Conservation (phyloP, 1,140 invertebrate species). For the Hormaphis cornu region DNA sequence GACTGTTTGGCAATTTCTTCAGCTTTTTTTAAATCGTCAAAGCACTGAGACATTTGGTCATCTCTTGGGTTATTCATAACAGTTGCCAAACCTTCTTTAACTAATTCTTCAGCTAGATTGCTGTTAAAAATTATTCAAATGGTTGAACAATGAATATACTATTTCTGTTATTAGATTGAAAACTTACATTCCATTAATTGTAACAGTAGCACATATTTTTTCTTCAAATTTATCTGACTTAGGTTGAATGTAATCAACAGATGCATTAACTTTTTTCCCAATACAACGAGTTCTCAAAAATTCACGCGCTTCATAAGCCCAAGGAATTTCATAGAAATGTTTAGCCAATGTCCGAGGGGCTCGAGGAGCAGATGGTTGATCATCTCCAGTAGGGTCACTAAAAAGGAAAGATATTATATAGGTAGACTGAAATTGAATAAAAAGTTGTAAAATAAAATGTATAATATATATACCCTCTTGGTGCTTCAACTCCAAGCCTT, state of each 20-base stretch:
- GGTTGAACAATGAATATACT: background rate
- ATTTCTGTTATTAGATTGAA: background rate
- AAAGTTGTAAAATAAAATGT: background rate
- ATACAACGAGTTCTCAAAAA: conserved; percentile 92
- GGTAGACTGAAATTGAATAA: background rate
- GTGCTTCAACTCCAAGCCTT: conserved; percentile 46
- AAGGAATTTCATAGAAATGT: conserved; percentile 93
- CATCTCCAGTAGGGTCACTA: conserved; percentile 11
- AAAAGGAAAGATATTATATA: background rate
- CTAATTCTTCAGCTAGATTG: conserved; percentile 89
- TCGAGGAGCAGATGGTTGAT: conserved; percentile 12
- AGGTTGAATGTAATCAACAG: conserved; percentile 93
- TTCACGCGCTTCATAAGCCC: conserved; percentile 96
- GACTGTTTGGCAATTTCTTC: conserved; percentile 84
- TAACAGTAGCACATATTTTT: conserved; percentile 89
- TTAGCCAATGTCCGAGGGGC: conserved; percentile 8
- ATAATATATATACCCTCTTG: background rate
- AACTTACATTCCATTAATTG: conserved; percentile 67
- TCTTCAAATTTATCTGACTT: conserved; percentile 86
- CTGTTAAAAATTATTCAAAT: conserved; percentile 45
- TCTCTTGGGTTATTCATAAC: conserved; percentile 89
- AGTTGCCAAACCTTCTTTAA: conserved; percentile 82
- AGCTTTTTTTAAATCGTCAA: conserved; percentile 86
- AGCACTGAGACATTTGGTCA: conserved; percentile 87
- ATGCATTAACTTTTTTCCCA: conserved; percentile 88